Conservation (phyloP, 2,113 vertebrate species). For the Gambusia holbrooki region DNA sequence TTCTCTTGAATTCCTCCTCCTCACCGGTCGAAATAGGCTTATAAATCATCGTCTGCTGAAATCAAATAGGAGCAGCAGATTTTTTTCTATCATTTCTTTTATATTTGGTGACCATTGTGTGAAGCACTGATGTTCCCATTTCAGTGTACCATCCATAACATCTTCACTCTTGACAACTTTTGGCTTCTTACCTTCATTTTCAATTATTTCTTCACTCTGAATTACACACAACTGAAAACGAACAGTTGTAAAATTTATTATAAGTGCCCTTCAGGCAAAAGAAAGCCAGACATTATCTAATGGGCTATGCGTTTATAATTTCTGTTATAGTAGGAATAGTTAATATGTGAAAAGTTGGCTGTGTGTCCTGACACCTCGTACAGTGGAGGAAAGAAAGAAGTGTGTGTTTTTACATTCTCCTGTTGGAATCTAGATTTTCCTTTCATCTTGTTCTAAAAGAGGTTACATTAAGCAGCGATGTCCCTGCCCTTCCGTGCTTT, state of each 20-base stretch:
- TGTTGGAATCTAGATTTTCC: background rate
- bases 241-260: background rate
- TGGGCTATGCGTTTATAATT: background rate
- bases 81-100: no score
- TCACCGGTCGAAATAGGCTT: no score
- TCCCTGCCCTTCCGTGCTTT: slow-evolving; percentile 14
- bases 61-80: no score
- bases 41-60: no score
- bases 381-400: background rate
- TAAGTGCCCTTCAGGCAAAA: background rate
- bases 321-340: background rate
- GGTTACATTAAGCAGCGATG: slow-evolving; percentile 10
- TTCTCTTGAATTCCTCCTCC: background rate
- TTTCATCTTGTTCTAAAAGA: slow-evolving; percentile 16
- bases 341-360: background rate
- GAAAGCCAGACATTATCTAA: background rate
- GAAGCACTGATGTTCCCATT: no score
- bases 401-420: background rate
- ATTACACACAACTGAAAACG: background rate
- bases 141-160: background rate
- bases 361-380: background rate
- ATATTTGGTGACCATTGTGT: no score
- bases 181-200: background rate
- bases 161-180: background rate
- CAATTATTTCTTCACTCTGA: background rate